phyloP scores from a whole-genome alignment of 2,113 vertebrate species.

The Origma solitaria region DNA sequence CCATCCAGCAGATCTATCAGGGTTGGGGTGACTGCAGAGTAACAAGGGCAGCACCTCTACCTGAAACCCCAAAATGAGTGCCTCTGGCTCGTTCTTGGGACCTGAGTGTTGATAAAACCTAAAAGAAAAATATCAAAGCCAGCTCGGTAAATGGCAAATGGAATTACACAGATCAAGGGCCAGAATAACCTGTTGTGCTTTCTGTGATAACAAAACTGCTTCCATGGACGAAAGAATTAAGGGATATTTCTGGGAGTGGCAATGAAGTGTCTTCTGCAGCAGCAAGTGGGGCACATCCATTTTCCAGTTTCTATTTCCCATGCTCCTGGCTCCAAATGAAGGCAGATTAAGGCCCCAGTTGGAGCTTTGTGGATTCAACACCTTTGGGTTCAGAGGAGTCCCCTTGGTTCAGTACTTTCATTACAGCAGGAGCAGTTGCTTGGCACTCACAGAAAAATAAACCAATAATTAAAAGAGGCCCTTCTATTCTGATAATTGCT shows the following conservation, averaged over 20 bases:
- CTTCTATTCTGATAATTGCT: neutral
- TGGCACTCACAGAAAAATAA: neutral
- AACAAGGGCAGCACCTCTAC: neutral
- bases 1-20: neutral
- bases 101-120: neutral
- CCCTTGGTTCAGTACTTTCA: neutral
- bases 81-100: neutral
- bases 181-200: neutral
- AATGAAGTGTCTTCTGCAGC: neutral
- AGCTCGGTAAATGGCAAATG: neutral
- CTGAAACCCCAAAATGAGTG: neutral
- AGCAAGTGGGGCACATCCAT: neutral
- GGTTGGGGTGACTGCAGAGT: neutral
- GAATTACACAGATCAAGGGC: neutral
- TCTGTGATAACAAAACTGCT: neutral
- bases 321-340: neutral
- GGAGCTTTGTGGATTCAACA: neutral
- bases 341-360: neutral
- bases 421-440: neutral
- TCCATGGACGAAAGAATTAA: neutral
- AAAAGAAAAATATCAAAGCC: neutral
- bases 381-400: neutral
- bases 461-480: neutral
- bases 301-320: neutral
- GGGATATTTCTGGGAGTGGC: neutral